Base-by-base conservation (phyloP, 2,113 vertebrate species). In the Gorsachius goisagi region DNA sequence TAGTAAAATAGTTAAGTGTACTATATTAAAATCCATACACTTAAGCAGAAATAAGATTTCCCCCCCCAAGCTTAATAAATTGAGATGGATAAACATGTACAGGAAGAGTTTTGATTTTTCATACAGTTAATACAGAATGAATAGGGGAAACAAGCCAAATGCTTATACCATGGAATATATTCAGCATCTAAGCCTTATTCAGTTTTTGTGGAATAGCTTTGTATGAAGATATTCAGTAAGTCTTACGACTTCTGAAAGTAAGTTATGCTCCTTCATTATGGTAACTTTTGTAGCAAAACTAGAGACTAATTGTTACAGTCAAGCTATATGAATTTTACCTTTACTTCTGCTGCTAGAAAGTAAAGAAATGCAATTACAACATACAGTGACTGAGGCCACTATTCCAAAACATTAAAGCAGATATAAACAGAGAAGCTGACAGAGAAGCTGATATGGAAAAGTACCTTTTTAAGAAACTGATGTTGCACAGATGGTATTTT, bases 1-100 rank as follows among this genome's bases (percentile, higher is more conserved):
- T 99, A 98, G 88, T 64, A 19, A 63, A 74, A 24, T 37, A 63
- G 11, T 59, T 62, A 76, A 39, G 16, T 73, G 17, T 60, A 68
- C 55, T 77, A 44, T 20, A 44, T 27, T 90, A 66, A 88, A 92
- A 87, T 33, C 56, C 19, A 41, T 41, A 85, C 35, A 75, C 45
- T 41, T 83, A 16, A 74, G 35, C 49, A 79, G 44, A 85, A 89
- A 67, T 37, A 56, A 50, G n/a, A 52, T 41, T 60, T 23, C 18
- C 5, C 8, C 39, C 45, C 45, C 45, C 45, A 39, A 72, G 13
- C 21, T 63, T 90, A 67, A 59, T 73, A 76, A 80, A 77, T 64
- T 49, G n/a, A 89, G 41, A 66, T 62, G 41, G 50, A 66, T 50
- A 88, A 55, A 58, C 2, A 9, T 60, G 14, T 24, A 52, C 9